Conservation (phyloP, 2,113 vertebrate genomes). For the Oreotrochilus melanogaster region DNA sequence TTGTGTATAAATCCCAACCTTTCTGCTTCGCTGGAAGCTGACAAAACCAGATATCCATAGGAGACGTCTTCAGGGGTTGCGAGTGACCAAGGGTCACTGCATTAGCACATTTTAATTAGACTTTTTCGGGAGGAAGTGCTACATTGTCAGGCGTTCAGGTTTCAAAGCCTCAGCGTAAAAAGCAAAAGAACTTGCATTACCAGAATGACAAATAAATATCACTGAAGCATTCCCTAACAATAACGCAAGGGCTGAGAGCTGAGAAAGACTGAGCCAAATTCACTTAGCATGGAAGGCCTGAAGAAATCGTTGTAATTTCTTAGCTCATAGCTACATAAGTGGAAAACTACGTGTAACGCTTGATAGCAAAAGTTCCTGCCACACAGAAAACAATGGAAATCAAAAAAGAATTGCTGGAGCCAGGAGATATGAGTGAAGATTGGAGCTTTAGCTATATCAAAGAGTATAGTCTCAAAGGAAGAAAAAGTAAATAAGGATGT, state of each 20-base stretch:
- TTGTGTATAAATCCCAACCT: background rate
- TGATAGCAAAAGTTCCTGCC: conserved; percentile 29
- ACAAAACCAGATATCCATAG: background rate
- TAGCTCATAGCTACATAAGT: conserved; percentile 49
- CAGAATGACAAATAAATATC: conserved; percentile 55
- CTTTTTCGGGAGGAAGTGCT: background rate
- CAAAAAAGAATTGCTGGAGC: conserved; percentile 58
- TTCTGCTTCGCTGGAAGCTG: background rate
- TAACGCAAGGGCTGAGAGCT: conserved; percentile 67
- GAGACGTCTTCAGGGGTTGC: background rate
- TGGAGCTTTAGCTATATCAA: conserved; percentile 18
- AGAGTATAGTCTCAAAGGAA: conserved; percentile 25
- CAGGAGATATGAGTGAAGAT: conserved; percentile 56
- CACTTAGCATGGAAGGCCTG: conserved; percentile 57
- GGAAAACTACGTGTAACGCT: conserved; percentile 66
- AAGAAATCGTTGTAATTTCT: conserved; percentile 68
- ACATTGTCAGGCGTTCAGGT: background rate
- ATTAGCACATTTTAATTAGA: conserved; percentile 40
- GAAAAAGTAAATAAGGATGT: conserved; percentile 61
- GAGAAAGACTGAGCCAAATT: conserved; percentile 56
- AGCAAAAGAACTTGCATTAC: conserved; percentile 22
- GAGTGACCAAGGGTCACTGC: background rate
- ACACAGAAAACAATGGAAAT: conserved; percentile 56
- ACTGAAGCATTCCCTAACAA: conserved; percentile 48
- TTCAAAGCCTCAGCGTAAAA: conserved; percentile 45